Percentiles rank a stretch among this genome's conserved stretches.
These are phyloP conservation scores for Heterodera schachtii DNA, from an alignment of 1,140 invertebrate genomes.

Conservation along the genomic window DNA sequence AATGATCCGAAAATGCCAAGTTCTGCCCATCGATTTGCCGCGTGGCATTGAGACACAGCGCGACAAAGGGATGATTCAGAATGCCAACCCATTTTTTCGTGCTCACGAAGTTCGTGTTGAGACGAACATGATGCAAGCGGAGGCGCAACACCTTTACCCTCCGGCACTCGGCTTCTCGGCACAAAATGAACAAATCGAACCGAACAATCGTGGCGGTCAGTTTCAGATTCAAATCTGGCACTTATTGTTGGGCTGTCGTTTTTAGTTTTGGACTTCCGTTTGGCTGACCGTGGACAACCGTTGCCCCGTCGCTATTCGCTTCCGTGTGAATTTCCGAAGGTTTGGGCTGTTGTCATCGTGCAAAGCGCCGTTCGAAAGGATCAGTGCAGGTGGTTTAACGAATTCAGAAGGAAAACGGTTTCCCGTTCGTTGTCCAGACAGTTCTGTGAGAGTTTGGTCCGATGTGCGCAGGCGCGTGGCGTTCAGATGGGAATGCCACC, in stretches of 20 bases:
- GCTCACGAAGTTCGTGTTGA: conserved; percentile 37
- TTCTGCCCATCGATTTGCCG: conserved; percentile 25
- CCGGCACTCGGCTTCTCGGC: conserved; percentile 31
- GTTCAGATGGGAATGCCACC: conserved; percentile 12
- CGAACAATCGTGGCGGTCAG: conserved; percentile 18
- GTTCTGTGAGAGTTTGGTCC: conserved; percentile 17
- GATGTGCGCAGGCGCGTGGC: conserved; percentile 14
- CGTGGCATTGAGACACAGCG: conserved; percentile 28
- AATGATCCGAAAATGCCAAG: conserved; percentile 38
- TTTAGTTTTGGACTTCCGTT: conserved; percentile 6
- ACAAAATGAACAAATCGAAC: conserved; percentile 25
- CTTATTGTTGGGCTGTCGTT: neutral
- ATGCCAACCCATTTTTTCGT: conserved; percentile 31
- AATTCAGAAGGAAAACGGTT: too few relatives aligned
- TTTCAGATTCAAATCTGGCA: neutral
- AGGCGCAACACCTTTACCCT: conserved; percentile 24
- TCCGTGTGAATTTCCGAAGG: conserved; percentile 12
- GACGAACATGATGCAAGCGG: conserved; percentile 15
- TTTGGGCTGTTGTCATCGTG: conserved; percentile 32
- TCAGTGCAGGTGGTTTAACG: conserved; percentile 22
- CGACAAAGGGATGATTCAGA: conserved; percentile 22
- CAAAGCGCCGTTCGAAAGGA: conserved; percentile 20
- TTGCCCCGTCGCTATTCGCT: conserved; percentile 13
- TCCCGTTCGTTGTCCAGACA: conserved; percentile 7
- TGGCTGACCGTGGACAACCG: conserved; percentile 5